Base-by-base conservation (phyloP, 2,888 invertebrate genomes). In the Cantharis nigra region DNA sequence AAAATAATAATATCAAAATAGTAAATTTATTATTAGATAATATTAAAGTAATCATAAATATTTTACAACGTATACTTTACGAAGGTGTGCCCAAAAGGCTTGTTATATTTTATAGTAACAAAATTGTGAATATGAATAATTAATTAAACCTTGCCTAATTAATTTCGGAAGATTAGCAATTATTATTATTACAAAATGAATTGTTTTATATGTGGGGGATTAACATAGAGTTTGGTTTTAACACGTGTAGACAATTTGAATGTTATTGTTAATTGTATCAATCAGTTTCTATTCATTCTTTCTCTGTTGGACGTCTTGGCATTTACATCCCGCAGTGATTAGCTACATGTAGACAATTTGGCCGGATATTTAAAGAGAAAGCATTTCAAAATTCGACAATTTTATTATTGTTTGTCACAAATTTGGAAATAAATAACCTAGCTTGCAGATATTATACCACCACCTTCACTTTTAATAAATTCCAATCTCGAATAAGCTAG, bases 241-340 rank as follows among this genome's bases (percentile, higher is more conserved):
- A 70, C 69, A 83, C 83, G 84, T 85, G 85, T 85, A 85, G 85
- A 85, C 86, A 86, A 83, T 82, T 83, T 82, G 82, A 84, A 85
- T 84, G 85, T 85, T 85, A 83, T 84, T 85, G 85, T 85, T 86
- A 86, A 86, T 86, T 85, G 86, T 86, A 85, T 85, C 85, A 85
- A 86, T 86, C 85, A 84, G 82, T 83, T 85, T 83, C 85, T 86
- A 86, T 86, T 86, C 85, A 86, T 83, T 81, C 78, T 77, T 78
- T 81, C 84, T 70, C 84, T 78, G 83, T 83, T 80, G 85, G 85
- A 82, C 78, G 82, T 80, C 82, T 79, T 78, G 80, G 83, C 80
- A 81, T 83, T 80, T 82, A 82, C 84, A 79, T 83, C 86, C 86
- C 83, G 84, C 83, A 78, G 86, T 75, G 85, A 83, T 76, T 76